Evolutionary conservation across 1,140 invertebrate species (phyloP).

Genomic region (Danaus melanippus): DNA sequence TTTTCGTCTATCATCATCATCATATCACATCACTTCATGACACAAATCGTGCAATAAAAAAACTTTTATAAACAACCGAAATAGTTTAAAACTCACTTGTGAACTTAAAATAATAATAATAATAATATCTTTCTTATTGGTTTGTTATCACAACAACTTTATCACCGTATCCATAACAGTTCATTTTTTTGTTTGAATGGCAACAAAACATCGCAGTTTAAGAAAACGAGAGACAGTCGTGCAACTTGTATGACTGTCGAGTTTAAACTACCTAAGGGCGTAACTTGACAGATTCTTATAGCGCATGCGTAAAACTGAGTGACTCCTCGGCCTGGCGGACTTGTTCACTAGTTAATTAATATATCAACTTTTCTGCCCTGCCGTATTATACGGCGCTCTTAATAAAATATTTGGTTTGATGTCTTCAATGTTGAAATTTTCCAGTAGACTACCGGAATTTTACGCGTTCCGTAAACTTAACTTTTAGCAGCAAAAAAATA

Average conservation of each 20-base stretch:
- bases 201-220: conserved; percentile 37
- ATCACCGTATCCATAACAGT: conserved; percentile 25
- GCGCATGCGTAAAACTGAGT: conserved; percentile 52
- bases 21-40: conserved; percentile 28
- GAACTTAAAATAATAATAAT: conserved; percentile 11
- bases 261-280: conserved; percentile 59
- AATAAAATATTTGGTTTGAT: too few relatives aligned
- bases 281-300: conserved; percentile 43
- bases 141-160: conserved; percentile 16
- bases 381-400: conserved; percentile 54
- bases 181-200: conserved; percentile 28
- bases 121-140: conserved; percentile 11
- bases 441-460: conserved; percentile 10
- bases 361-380: conserved; percentile 67
- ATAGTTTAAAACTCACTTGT: conserved; percentile 26
- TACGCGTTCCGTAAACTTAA: conserved; percentile 7
- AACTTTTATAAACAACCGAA: conserved; percentile 21
- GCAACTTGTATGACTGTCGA: too few relatives aligned
- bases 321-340: conserved; percentile 61
- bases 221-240: conserved; percentile 22
- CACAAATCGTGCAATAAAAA: conserved; percentile 32
- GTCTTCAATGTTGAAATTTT: too few relatives aligned
- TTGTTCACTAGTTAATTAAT: too few relatives aligned
- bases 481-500: conserved; percentile 11
- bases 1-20: too few relatives aligned